Conservation (phyloP, 2,888 invertebrate genomes). For the Hedychridium roseum region DNA sequence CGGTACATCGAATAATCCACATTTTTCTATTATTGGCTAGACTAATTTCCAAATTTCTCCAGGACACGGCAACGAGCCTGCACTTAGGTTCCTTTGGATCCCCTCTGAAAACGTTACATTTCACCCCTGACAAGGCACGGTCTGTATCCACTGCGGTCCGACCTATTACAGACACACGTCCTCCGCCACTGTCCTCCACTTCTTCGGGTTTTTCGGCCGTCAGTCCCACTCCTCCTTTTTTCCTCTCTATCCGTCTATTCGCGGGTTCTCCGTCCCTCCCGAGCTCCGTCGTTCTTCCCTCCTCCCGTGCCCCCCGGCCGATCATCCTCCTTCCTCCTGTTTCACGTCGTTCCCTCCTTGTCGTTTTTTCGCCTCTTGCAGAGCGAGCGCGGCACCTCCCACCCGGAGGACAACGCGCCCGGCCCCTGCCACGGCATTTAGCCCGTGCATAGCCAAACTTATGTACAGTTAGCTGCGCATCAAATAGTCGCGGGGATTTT, state of each 20-base stretch:
- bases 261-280: slow-evolving; percentile 29
- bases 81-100: too few species aligned
- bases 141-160: too few species aligned
- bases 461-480: slow-evolving; percentile 57
- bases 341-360: slow-evolving; percentile 18
- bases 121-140: too few species aligned
- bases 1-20: too few species aligned
- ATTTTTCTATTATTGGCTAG: too few species aligned
- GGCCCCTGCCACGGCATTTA: slow-evolving; percentile 49
- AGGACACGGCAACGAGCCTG: too few species aligned
- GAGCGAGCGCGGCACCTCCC: slow-evolving; percentile 40
- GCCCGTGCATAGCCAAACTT: slow-evolving; percentile 57
- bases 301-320: slow-evolving; percentile 40
- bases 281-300: slow-evolving; percentile 37
- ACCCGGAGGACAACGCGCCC: slow-evolving; percentile 17
- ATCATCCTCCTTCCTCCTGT: slow-evolving; percentile 24
- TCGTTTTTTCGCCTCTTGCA: slow-evolving; percentile 39
- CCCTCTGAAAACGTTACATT: too few species aligned
- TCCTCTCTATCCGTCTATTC: slow-evolving; percentile 26
- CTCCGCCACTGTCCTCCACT: too few species aligned
- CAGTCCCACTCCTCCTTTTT: slow-evolving; percentile 22
- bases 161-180: too few species aligned
- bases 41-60: too few species aligned
- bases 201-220: too few species aligned
- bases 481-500: slow-evolving; percentile 48